Evolutionary conservation across 2,113 vertebrate species (phyloP), one percentile per base, ranked within the genome.

Genomic region (Xenus cinereus): DNA sequence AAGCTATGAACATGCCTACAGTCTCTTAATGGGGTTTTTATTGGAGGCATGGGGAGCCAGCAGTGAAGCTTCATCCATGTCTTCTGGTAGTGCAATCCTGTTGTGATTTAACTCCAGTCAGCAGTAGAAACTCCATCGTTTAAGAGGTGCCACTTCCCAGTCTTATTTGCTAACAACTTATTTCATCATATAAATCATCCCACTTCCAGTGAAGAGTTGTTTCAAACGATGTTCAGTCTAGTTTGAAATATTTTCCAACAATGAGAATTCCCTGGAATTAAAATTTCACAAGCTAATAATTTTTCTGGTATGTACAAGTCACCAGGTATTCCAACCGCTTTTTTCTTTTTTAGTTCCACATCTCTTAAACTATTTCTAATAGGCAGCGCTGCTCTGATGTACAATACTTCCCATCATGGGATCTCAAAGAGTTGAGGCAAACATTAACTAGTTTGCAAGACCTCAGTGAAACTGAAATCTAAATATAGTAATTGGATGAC

Each of bases 61-160:
- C n/a, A 62, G 12, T 27, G 82, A 87, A 81, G 4, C 2, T 15
- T 88, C 56, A 80, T 2, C 5, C 14, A 2, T 19, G 4, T 19
- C 37, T 46, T 37, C 30, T 56, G 9, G 8, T 50, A 32, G 5
- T 59, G 89, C 78, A 68, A 76, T 8, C 6, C 7, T 43, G 7
- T 10, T 11, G 2, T 32, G 12, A 12, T n/a, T 80, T 86, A 77
- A 51, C 6, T 10, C 8, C 0, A 1, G 13, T 35, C 41, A 68
- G 37, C 24, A 45, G 32, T 59, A 68, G 5, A 89, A 74, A 72
- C 9, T 8, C 20, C 1, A 10, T 24, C 0, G 1, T 0, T 32
- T 27, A 12, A 5, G 33, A 72, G 2, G 7, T 56, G 26, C 2
- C 6, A 43, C 35, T 72, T 90, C 16, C 48, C 20, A 26, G 5